Evolutionary conservation across 1,140 invertebrate genomes (phyloP), one percentile per base, ranked within the genome.

Genomic region (Argopecten irradians): DNA sequence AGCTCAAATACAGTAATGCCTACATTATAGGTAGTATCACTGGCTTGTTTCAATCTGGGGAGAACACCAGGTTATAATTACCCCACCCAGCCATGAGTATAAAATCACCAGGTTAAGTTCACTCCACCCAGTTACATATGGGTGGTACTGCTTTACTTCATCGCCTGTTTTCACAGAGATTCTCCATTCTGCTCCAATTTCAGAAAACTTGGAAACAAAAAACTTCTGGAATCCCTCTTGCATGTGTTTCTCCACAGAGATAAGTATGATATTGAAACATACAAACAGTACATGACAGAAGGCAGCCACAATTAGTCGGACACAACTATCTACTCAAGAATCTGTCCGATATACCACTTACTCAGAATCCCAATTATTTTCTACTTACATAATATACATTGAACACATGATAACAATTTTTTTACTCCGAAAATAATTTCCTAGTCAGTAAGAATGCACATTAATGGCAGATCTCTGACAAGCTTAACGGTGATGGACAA

Each of bases 241-340:
- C 55, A 71, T 71, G 55, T 71, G 55, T n/a, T 71, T 71, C 16
- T 71, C 11, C 1, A 71, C 55, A 71, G 22, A 71, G 55, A 71
- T 71, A 71, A 71, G 55, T 71, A 71, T 71, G 55, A 71, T 28
- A 71, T 71, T n/a, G 55, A 71, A 71, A 71, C 55, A 71, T 71
- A 71, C 22, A 71, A 71, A 71, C 28, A 28, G 55, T 28, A 71
- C 55, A 28, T 28, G 55, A 28, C 55, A 71, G 55, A 71, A 71
- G 22, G 55, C 1, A n/a, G 22, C 55, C n/a, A 22, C 55, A 71
- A 71, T 71, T 71, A 71, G 55, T n/a, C 55, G 5, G 8, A 28
- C n/a, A 28, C 22, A 39, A n/a, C 13, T 5, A 39, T 39, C 5
- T 8, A 8, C 22, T 28, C 8, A 71, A n/a, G 55, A 71, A 71